These are phyloP conservation scores for Bostrychus sinensis DNA, from an alignment of 2,113 vertebrate species.

Conservation along the genomic window DNA sequence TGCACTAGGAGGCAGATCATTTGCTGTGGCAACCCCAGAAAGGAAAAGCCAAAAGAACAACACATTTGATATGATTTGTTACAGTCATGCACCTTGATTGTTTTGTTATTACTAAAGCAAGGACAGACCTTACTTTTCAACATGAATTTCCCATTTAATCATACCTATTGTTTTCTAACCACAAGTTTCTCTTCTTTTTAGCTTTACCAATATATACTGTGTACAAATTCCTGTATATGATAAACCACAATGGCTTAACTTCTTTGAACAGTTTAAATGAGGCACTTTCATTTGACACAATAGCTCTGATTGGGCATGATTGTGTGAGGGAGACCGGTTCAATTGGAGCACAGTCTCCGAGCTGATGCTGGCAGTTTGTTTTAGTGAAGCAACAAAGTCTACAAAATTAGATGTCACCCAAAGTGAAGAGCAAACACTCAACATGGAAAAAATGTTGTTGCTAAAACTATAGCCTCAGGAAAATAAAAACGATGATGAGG, in stretches of 20 bases:
- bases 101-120: too few species aligned
- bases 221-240: constrained; percentile 19
- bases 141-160: too few species aligned
- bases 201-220: too few species aligned
- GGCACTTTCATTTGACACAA: constrained; percentile 18
- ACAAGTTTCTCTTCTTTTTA: too few species aligned
- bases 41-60: too few species aligned
- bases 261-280: constrained; percentile 30
- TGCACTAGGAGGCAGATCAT: too few species aligned
- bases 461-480: neutral
- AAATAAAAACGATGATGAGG: too few species aligned
- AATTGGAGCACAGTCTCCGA: constrained; percentile 36
- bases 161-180: too few species aligned
- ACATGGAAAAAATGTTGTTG: constrained; percentile 2
- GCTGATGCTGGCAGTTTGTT: neutral
- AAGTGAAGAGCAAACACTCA: constrained; percentile 6
- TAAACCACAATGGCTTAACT: constrained; percentile 27
- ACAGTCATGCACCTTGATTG: too few species aligned
- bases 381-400: constrained; percentile 29
- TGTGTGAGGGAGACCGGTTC: constrained; percentile 36
- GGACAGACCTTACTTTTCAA: too few species aligned
- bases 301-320: constrained; percentile 48
- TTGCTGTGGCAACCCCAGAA: too few species aligned
- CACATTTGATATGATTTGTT: too few species aligned
- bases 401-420: constrained; percentile 22